These are phyloP conservation scores for Coelogynopora nodosa DNA, from an alignment of 2,888 invertebrate genomes.

Conservation along the genomic window DNA sequence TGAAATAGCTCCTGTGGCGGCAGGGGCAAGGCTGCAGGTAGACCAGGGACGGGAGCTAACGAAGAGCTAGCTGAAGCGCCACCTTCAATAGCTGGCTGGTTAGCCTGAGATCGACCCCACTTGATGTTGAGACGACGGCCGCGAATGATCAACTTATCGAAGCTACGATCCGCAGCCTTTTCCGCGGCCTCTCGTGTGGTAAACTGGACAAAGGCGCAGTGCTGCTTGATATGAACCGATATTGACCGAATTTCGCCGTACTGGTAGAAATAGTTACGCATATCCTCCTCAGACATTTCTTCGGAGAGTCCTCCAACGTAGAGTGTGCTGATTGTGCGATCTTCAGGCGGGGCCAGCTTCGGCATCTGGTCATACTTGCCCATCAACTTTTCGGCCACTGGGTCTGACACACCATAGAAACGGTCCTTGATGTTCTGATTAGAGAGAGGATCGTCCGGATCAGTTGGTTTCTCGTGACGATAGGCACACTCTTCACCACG, in stretches of 20 bases:
- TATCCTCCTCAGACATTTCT: constrained; percentile 77
- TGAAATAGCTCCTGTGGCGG: background rate
- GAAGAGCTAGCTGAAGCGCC: background rate
- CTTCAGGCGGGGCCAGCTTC: constrained; percentile 88
- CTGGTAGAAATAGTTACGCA: constrained; percentile 92
- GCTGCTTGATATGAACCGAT: constrained; percentile 81
- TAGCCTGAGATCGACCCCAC: constrained; percentile 74
- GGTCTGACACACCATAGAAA: constrained; percentile 90
- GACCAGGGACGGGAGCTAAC: constrained; percentile 70
- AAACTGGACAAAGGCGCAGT: constrained; percentile 92
- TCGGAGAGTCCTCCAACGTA: constrained; percentile 94
- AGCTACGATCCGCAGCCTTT: constrained; percentile 77
- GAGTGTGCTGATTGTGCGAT: constrained; percentile 87
- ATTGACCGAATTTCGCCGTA: constrained; percentile 93
- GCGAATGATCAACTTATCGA: constrained; percentile 68
- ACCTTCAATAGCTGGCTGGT: constrained; percentile 5
- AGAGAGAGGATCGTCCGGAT: constrained; percentile 90
- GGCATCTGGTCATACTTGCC: constrained; percentile 87
- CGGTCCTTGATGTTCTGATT: constrained; percentile 82
- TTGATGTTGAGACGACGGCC: constrained; percentile 82
- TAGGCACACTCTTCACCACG: constrained; percentile 94
- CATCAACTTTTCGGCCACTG: constrained; percentile 87
- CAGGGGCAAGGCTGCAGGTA: constrained; percentile 65
- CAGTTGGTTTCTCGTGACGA: constrained; percentile 89
- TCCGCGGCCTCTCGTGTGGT: constrained; percentile 85